Conservation (phyloP, 1,140 invertebrate species). For the Microplitis mediator region DNA sequence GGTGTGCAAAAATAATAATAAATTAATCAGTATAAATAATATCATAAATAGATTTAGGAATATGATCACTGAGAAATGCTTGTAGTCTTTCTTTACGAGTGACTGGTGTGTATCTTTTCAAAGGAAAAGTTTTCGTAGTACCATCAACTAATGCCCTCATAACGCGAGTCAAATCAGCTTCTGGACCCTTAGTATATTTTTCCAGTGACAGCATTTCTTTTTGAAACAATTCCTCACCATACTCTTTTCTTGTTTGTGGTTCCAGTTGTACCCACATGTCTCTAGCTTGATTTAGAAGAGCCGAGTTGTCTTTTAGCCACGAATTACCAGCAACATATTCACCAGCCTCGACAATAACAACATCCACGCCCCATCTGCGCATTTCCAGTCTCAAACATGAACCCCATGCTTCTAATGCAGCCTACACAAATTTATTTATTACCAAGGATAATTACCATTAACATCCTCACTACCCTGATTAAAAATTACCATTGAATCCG, state of each 20-base stretch:
- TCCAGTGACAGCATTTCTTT: conserved; percentile 75
- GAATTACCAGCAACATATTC: conserved; percentile 78
- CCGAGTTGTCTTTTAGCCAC: conserved; percentile 73
- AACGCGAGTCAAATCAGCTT: conserved; percentile 74
- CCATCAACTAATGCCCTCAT: conserved; percentile 74
- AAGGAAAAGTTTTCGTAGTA: conserved; percentile 79
- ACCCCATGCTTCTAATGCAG: conserved; percentile 80
- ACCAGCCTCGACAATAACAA: conserved; percentile 81
- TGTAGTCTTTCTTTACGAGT: conserved; percentile 76
- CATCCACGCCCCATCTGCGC: conserved; percentile 75
- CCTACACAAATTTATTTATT: conserved; percentile 54
- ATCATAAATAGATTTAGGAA: conserved; percentile 77
- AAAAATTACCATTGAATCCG: too few species aligned
- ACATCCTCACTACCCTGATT: not conserved
- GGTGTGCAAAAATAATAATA: not conserved
- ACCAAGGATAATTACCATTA: not conserved
- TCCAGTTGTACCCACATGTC: conserved; percentile 80
- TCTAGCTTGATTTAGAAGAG: conserved; percentile 75
- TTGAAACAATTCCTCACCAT: conserved; percentile 82
- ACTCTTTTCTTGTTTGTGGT: conserved; percentile 76
- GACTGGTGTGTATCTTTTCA: conserved; percentile 79
- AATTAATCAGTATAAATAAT: conserved; percentile 66
- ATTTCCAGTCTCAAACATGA: conserved; percentile 83
- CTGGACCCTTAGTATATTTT: conserved; percentile 74
- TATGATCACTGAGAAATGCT: conserved; percentile 76